Evolutionary conservation across 2,797 vertebrate genomes (phyloP).

Genomic region (Champsocephalus gunnari): DNA sequence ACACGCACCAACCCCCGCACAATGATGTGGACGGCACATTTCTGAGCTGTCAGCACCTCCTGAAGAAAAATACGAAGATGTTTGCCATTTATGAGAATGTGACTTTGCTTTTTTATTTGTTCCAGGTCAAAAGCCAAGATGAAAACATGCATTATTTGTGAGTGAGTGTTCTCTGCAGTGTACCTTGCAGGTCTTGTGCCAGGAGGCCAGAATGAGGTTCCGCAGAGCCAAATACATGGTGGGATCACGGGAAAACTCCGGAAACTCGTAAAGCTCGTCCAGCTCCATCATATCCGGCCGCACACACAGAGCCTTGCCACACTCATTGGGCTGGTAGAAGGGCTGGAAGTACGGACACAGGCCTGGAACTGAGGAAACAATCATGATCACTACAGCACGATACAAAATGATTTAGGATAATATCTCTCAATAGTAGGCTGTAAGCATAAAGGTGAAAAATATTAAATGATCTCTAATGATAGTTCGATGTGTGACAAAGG

Average conservation of each 20-base stretch:
- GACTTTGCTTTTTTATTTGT: not conserved
- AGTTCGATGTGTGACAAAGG: too few species aligned
- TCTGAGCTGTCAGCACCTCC: constrained; percentile 93
- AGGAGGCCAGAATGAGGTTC: constrained; percentile 94
- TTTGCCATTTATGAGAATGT: too few species aligned
- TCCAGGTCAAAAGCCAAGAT: too few species aligned
- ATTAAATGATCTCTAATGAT: not conserved
- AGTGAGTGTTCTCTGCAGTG: not conserved
- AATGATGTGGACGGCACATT: constrained; percentile 90
- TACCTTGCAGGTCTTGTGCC: constrained; percentile 95
- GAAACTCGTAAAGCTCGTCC: constrained; percentile 98
- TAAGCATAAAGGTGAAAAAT: not conserved
- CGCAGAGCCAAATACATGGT: constrained; percentile 97
- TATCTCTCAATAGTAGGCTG: not conserved
- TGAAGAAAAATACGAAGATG: constrained; percentile 53
- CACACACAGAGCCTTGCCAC: constrained; percentile 97
- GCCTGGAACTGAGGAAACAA: constrained; percentile 83
- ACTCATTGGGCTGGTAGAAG: constrained; percentile 98
- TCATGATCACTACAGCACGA: not conserved
- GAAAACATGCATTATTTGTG: not conserved
- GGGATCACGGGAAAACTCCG: constrained; percentile 96
- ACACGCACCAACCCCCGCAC: constrained; percentile 91
- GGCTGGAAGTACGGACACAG: constrained; percentile 97
- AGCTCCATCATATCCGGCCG: constrained; percentile 98
- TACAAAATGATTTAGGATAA: not conserved